These are phyloP conservation scores for Tubiluchus corallicola DNA, from an alignment of 2,888 invertebrate species.

Conservation along the genomic window DNA sequence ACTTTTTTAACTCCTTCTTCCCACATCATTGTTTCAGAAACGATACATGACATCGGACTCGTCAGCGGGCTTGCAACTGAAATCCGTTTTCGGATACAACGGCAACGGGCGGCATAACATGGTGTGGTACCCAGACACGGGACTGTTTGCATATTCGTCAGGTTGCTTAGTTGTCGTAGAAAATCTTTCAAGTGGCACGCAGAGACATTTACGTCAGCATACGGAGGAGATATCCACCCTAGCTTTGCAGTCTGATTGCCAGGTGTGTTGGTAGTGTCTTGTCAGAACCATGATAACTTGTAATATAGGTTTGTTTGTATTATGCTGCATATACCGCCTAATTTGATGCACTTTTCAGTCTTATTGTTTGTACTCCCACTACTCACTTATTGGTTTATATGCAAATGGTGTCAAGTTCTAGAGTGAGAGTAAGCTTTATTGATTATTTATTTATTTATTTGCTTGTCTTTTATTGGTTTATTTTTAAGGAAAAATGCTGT, in stretches of 20 bases:
- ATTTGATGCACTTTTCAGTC: no score
- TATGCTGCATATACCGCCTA: no score
- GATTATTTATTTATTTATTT: no score
- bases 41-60: constrained; percentile 27
- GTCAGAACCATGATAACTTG: no score
- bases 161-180: constrained; percentile 26
- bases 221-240: constrained; percentile 26
- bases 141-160: constrained; percentile 19
- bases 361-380: no score
- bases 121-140: constrained; percentile 27
- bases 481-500: no score
- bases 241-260: constrained; percentile 24
- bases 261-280: constrained; percentile 16
- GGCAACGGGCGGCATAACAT: constrained; percentile 27
- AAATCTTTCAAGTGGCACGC: constrained; percentile 23
- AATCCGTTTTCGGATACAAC: constrained; percentile 27
- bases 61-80: constrained; percentile 24
- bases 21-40: constrained; percentile 21
- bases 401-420: no score
- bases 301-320: no score
- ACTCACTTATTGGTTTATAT: no score
- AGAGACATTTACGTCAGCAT: constrained; percentile 25
- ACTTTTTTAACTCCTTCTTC: constrained; percentile 8
- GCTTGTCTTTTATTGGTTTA: no score
- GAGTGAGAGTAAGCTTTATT: no score